A percentile compares a stretch with the other conserved stretches of the same genome.
Conservation (phyloP, 2,888 invertebrate genomes). For the Conchocele bisecta region DNA sequence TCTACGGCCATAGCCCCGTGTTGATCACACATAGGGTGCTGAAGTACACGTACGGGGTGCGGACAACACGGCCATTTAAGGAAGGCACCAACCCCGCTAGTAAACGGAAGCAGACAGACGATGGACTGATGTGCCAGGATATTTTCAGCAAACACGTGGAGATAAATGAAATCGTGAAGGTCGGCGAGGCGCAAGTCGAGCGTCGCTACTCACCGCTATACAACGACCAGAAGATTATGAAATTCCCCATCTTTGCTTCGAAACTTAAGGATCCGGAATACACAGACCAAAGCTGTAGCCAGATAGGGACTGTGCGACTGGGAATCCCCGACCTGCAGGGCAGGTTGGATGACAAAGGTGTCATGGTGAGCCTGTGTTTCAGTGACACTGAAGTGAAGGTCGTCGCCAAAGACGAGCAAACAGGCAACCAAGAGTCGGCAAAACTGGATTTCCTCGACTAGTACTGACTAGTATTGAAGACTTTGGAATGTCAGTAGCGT, state of each 20-base stretch:
- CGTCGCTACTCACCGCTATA: neutral
- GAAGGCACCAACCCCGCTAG: neutral
- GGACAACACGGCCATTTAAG: neutral
- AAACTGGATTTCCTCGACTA: neutral
- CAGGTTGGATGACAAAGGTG: neutral
- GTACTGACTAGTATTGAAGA: too few species aligned
- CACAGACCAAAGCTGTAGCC: slow-evolving; percentile 5
- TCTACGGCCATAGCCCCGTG: neutral
- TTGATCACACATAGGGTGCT: neutral
- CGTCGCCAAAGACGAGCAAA: neutral
- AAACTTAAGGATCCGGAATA: neutral
- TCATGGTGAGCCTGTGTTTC: neutral
- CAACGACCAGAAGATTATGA: neutral
- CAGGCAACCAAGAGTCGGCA: neutral
- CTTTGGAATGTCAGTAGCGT: too few species aligned
- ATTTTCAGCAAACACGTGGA: slow-evolving; percentile 13
- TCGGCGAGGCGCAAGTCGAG: slow-evolving; percentile 2
- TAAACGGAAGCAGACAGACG: neutral
- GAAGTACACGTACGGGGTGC: slow-evolving; percentile 1
- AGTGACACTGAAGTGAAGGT: slow-evolving; percentile 2
- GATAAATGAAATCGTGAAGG: neutral
- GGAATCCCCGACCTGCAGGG: neutral
- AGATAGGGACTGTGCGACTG: neutral
- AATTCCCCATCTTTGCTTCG: slow-evolving; percentile 3
- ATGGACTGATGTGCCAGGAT: neutral